Evolutionary conservation across 2,888 invertebrate species (phyloP), one percentile per base, ranked within the genome.

Genomic region (Watsonalla cultraria): DNA sequence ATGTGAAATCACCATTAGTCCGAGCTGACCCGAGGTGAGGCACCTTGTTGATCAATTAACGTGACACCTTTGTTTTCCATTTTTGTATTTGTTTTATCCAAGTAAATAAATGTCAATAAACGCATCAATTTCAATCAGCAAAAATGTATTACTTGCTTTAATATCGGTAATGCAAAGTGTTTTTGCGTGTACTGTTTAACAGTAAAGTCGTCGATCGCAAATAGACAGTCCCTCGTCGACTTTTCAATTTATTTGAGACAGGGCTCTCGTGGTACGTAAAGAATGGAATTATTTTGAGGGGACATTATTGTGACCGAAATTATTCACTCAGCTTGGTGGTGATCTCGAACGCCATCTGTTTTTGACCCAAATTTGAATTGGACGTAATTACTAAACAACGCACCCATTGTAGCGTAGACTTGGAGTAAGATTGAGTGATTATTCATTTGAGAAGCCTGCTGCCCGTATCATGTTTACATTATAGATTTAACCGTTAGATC

Each of bases 341-440:
- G 74, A 80, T 80, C 73, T 74, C 65, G 68, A 65, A 60, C 66
- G 61, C 78, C 82, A 82, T 80, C 82, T 83, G 82, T 74, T 72
- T 69, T 76, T 70, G 61, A 69, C 80, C 74, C 65, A 75, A 76
- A 80, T 82, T 82, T 78, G 73, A 81, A 80, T 79, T 68, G 62
- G 70, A 66, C 72, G 70, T 78, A 80, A 81, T 82, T 81, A 82
- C 80, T 81, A 81, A 79, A 82, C 65, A 75, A 69, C 71, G 65
- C 58, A 56, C 65, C 72, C 73, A 75, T 76, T 80, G 75, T 80
- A 75, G 68, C 68, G 74, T 77, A 73, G 74, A 78, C 73, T 73
- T 68, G 64, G 59, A 61, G 62, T 67, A 74, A 57, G 56, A 58
- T 60, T 59, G 53, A 56, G 55, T 58, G 51, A 53, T 55, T 57